Evolutionary conservation across 2,113 vertebrate genomes (phyloP).

Genomic region (human): GRCh38 chr13:92106501-92107000

Average conservation of each 20-base stretch:
- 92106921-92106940: neutral
- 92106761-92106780: neutral
- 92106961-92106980: neutral
- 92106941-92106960: neutral
- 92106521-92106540: neutral
- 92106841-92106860: neutral
- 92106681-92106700: neutral
- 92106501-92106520: neutral
- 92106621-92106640: neutral
- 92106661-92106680: neutral
- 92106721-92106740: neutral
- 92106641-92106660: neutral
- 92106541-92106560: neutral
- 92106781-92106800: neutral
- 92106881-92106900: neutral
- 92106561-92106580: neutral
- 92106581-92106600: neutral
- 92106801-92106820: neutral
- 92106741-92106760: neutral
- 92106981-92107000: neutral
- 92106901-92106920: neutral
- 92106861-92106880: neutral
- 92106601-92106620: neutral
- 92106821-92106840: neutral
- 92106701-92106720: neutral